phyloP scores from a whole-genome alignment of 2,888 invertebrate genomes.

The Cephus rjabovi region DNA sequence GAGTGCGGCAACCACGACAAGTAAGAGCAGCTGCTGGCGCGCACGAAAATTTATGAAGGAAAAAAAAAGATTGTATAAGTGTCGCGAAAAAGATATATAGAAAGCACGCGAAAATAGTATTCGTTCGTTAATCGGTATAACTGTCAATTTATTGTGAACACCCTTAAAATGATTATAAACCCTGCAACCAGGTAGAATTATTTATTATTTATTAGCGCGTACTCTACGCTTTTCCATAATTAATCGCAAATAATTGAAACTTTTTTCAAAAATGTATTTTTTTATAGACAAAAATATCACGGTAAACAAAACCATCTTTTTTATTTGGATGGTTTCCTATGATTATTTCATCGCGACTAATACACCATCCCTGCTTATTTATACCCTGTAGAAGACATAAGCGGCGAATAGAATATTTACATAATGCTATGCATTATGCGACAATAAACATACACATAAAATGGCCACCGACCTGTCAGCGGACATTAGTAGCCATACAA shows the following conservation, averaged over 20 bases:
- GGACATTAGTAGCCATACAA: background rate
- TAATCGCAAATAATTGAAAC: background rate
- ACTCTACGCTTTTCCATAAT: background rate
- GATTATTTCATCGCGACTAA: slow-evolving; percentile 4
- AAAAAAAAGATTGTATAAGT: background rate
- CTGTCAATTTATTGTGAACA: background rate
- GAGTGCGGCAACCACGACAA: background rate
- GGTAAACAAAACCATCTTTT: background rate
- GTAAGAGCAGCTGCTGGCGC: background rate
- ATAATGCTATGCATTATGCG: slow-evolving; percentile 37
- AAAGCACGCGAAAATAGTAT: background rate
- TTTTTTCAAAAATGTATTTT: background rate
- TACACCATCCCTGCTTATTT: slow-evolving; percentile 36
- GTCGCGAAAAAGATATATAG: background rate
- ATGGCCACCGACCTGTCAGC: background rate
- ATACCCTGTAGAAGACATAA: slow-evolving; percentile 33
- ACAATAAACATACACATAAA: background rate
- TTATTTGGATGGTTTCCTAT: background rate
- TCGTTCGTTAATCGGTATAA: background rate
- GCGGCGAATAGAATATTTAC: slow-evolving; percentile 36
- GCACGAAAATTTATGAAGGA: background rate
- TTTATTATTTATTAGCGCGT: too few species aligned
- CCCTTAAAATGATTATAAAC: background rate
- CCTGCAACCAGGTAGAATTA: background rate
- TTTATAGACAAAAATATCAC: background rate